Evolutionary conservation across 2,888 invertebrate species (phyloP), one percentile per base, ranked within the genome.

Genomic region (Amorpha juglandis): DNA sequence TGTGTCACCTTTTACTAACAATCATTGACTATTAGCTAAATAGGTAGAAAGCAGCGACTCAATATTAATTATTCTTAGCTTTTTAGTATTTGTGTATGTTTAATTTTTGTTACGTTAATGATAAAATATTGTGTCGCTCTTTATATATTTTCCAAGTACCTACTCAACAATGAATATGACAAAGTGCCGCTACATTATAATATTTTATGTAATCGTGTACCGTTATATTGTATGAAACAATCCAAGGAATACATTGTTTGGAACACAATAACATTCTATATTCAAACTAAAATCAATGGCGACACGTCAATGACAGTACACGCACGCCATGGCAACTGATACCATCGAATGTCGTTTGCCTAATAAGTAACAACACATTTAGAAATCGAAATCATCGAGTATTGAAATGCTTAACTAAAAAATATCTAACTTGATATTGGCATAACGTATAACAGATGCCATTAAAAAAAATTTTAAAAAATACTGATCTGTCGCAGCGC

Each of bases 191-290:
- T 14, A 53, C 53, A 53, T 33, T 35, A 14, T 14, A 33, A 55
- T 55, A 42, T 11, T 19, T 42, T 19, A 42, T 58, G 42, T 58
- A 58, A 58, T 42, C 42, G 19, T 19, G 50, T 52, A n/a, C 52
- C 42, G 63, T 63, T 52, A 42, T 38, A 63, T 8, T 42, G 42
- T 19, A 58, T 58, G 58, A 35, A 55, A 38, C 55, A 55, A 55
- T 55, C 11, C 52, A 16, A 16, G 47, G 27, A 42, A 38, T 14
- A n/a, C 67, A 68, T 66, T 58, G 48, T 55, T 64, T 62, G 33
- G 47, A 65, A 19, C 16, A 67, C 62, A 48, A 55, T 55, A 45
- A 19, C 51, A 53, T 21, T 64, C 65, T 68, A 67, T 65, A 58
- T 42, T 42, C 42, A 38, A n/a, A 55, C 55, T n/a, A 47, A 50